phyloP scores from a whole-genome alignment of 2,113 vertebrate species.

The Salvator merianae region DNA sequence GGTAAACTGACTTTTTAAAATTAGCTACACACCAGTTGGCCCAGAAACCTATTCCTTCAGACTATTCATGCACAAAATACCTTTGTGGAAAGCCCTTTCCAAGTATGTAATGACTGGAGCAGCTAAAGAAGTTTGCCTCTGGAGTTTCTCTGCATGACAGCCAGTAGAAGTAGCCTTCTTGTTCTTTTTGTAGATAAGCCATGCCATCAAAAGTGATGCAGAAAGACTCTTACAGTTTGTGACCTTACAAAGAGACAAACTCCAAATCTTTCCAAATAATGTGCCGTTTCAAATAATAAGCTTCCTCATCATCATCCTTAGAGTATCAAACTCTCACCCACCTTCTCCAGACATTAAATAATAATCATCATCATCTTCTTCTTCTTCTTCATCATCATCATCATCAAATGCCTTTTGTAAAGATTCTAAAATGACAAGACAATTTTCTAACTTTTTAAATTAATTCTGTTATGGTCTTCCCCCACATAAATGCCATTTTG shows the following conservation, averaged over 20 bases:
- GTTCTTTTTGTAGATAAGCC: constrained; percentile 62
- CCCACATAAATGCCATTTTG: not conserved
- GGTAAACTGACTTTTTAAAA: constrained; percentile 85
- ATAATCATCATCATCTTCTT: too few relatives aligned
- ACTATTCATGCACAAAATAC: constrained; percentile 82
- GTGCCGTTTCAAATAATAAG: constrained; percentile 45
- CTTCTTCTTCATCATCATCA: too few relatives aligned
- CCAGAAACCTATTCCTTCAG: constrained; percentile 80
- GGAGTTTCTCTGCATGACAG: constrained; percentile 70
- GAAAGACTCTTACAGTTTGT: constrained; percentile 37
- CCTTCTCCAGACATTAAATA: rapidly evolving
- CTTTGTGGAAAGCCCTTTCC: constrained; percentile 79
- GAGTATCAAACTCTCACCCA: constrained; percentile 13
- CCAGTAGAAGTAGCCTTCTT: constrained; percentile 62
- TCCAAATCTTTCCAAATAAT: not conserved
- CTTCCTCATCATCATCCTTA: constrained; percentile 21
- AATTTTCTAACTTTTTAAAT: constrained; percentile 8
- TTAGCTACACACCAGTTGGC: constrained; percentile 84
- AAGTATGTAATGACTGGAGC: constrained; percentile 79
- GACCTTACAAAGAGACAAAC: constrained; percentile 33
- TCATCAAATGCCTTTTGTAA: constrained; percentile 22
- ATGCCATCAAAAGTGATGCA: constrained; percentile 9
- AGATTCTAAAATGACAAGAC: not conserved
- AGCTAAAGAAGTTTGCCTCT: constrained; percentile 75
- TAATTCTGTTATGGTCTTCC: not conserved